Evolutionary conservation across 2,888 invertebrate species (phyloP).

Genomic region (Entomobrya proxima): DNA sequence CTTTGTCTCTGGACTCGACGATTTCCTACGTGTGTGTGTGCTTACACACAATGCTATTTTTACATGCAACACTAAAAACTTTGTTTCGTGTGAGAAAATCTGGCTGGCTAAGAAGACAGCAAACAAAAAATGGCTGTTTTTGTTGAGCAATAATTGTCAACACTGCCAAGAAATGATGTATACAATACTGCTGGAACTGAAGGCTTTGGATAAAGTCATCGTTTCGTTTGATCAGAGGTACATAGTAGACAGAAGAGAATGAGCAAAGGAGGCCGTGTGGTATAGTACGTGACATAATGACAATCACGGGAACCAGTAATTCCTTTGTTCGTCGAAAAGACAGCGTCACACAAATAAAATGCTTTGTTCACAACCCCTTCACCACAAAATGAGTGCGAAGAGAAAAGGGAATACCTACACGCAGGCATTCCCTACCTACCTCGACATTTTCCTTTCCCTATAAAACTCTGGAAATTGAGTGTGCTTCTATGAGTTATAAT

Average conservation of each 20-base stretch:
- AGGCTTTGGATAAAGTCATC: background rate
- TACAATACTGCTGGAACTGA: too few species aligned
- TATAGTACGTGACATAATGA: conserved; percentile 62
- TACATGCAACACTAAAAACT: too few species aligned
- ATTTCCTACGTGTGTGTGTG: too few species aligned
- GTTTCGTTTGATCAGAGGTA: too few species aligned
- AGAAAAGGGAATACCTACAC: background rate
- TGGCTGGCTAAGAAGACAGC: too few species aligned
- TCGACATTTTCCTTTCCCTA: background rate
- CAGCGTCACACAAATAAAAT: conserved; percentile 25
- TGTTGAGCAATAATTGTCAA: too few species aligned
- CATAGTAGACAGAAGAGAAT: background rate
- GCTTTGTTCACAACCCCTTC: conserved; percentile 8
- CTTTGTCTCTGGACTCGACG: too few species aligned
- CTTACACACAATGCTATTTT: too few species aligned
- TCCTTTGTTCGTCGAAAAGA: conserved; percentile 57
- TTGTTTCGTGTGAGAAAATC: too few species aligned
- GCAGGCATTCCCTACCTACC: background rate
- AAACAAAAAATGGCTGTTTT: too few species aligned
- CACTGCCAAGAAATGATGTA: too few species aligned
- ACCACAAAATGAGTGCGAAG: conserved; percentile 18
- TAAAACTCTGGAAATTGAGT: background rate
- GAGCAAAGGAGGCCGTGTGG: background rate
- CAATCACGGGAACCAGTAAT: conserved; percentile 50
- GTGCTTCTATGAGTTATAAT: background rate